Base-by-base conservation (phyloP, 2,113 vertebrate genomes). In the Grammomys surdaster region DNA sequence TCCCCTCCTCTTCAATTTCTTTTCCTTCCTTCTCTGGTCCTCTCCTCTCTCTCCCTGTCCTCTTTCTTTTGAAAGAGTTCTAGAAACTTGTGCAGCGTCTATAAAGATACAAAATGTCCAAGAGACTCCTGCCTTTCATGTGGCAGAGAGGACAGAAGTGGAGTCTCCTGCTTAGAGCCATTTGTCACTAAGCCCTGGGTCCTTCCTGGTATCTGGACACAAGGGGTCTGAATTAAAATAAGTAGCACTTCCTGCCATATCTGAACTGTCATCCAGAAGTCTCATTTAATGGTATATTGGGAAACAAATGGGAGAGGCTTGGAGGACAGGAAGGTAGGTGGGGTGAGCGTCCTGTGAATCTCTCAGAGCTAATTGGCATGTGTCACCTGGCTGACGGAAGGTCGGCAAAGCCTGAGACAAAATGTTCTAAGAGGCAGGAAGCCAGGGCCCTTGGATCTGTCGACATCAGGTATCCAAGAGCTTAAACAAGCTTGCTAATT, bases 381-480 rank as follows among this genome's bases (percentile, higher is more conserved):
- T 96, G 96, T 97, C 96, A 97, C 95, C 69, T 85, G 89, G 96
- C 93, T 96, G 91, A 97, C 85, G 95, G 91, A 76, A 81, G 76
- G 0, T 1, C 85, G 89, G 94, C 88, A 46, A 90, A 95, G 94
- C 65, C 63, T 97, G 87, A 95, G 96, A 96, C 91, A 76, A 10
- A 90, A 92, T 73, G 36, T 96, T 96, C 95, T 95, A 19, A 51
- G 85, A 95, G 92, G 89, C 82, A 77, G 90, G 81, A 70, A 90
- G 96, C 94, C 54, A 86, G 69, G 70, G 33, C 26, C 58, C n/a
- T 91, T 43, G 88, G 93, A 72, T 94, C 70, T 73, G 82, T 89
- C 69, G 56, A 88, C 89, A 80, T 93, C 92, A 94, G 95, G 82
- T 78, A 82, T 84, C 95, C 95, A 72, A 67, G 96, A 1, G 24